Evolutionary conservation across 1,140 invertebrate genomes (phyloP), one percentile per base, ranked within the genome.

Genomic region (Thrips palmi): DNA sequence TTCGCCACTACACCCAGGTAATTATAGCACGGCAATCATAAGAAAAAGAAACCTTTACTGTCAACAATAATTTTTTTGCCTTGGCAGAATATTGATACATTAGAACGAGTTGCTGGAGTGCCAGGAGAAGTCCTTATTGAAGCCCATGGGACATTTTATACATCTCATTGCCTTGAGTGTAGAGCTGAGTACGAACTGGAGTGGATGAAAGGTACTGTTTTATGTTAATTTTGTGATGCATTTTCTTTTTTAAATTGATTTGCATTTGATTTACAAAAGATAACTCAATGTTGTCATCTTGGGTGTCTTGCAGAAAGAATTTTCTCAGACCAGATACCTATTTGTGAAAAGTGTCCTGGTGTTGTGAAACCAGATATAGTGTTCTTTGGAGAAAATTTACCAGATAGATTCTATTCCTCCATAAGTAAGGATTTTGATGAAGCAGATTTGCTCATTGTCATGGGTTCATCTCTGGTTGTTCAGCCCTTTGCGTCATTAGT

Each of bases 401-500:
- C 89, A 0, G 52, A 65, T 1, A 66, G 71, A 37, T 93, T 89
- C 58, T 73, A 77, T 47, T 49, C 53, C 11, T 63, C 67, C 33
- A 58, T 71, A 2, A 56, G 63, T 14, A 54, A 68, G 43, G 92
- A 97, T 62, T 88, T 96, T 53, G 54, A 63, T 24, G 60, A 79
- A 39, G 93, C 88, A 58, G 91, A 97, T 61, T 62, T 96, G 39
- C 64, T 97, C 4, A 86, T 97, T 38, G 80, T 97, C 4, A 80
- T 97, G 72, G 92, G 92, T 6, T 94, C 92, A 2, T 94, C 88
- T 14, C 64, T 97, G 33, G 76, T 78, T 46, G 91, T 97, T 1
- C 84, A 93, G 43, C 92, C 92, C 1, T 96, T 97, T 66, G 86
- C 87, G n/a, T 85, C 83, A 11, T 63, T 94, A 4, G 63, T 85